Evolutionary conservation across 1,140 invertebrate species (phyloP), one percentile per base, ranked within the genome.

Genomic region (Plodia interpunctella): DNA sequence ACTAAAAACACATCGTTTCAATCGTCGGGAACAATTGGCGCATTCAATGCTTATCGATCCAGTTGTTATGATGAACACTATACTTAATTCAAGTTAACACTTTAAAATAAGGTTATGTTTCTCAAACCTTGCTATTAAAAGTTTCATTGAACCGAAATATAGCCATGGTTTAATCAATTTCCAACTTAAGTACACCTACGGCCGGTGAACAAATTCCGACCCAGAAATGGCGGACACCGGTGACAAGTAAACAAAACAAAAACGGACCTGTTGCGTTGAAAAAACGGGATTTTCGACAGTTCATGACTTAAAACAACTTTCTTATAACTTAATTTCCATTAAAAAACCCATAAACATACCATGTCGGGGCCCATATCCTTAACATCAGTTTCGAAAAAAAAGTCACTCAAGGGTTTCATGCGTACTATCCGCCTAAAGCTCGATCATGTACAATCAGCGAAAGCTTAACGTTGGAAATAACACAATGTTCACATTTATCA

Each of bases 331-430:
- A 70, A 69, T 72, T 68, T 80, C 73, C 57, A 60, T 32, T 54
- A 64, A 74, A 60, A 62, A 70, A 61, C 58, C 38, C 51, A 57
- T 61, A 76, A 80, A 89, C 87, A 90, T 90, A 94, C 93, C 93
- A 94, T 94, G 90, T 94, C 93, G 83, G 93, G 92, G 91, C 93
- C 93, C 91, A 94, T 93, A 90, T 94, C 93, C 85, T 93, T 94
- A 92, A 94, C 94, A 90, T 94, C 92, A 87, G 91, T 89, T 85
- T 92, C 91, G 81, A 92, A 92, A 90, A 93, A 93, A 83, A 93
- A 91, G 82, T 92, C 92, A 91, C 92, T 91, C 91, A 93, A 92
- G 88, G 92, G 92, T 92, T 92, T 93, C 92, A 93, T 92, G 83
- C 92, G 92, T 92, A 92, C 83, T 80, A 80, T 80, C 73, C 77